Percentiles rank a stretch among this genome's conserved stretches.
These are phyloP conservation scores for Diadromus collaris DNA, from an alignment of 2,888 invertebrate genomes.

Conservation along the genomic window DNA sequence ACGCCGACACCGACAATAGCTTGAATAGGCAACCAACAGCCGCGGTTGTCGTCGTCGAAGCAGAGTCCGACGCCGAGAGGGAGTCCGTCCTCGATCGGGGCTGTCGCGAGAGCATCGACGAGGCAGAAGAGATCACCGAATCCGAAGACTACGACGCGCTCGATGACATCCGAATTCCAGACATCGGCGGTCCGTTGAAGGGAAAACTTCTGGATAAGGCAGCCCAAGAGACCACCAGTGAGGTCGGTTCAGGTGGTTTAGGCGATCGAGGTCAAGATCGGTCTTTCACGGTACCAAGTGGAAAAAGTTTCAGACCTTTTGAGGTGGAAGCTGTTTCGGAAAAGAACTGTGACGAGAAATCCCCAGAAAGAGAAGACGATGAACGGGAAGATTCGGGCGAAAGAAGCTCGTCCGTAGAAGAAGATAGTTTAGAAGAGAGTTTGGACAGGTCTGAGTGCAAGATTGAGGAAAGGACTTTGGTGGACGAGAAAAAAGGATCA, in stretches of 20 bases:
- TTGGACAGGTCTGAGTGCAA: slow-evolving; percentile 20
- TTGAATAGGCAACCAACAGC: slow-evolving; percentile 51
- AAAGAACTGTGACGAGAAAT: background rate
- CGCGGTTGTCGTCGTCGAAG: slow-evolving; percentile 83
- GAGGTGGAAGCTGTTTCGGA: background rate
- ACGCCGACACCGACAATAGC: slow-evolving; percentile 70
- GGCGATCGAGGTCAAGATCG: background rate
- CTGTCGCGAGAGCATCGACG: slow-evolving; percentile 75
- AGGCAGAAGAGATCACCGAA: slow-evolving; percentile 66
- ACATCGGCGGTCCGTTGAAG: slow-evolving; percentile 13
- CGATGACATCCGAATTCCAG: slow-evolving; percentile 35
- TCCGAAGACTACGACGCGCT: background rate
- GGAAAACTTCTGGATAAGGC: background rate
- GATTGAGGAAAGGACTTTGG: slow-evolving; percentile 58
- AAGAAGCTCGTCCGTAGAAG: slow-evolving; percentile 38
- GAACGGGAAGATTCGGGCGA: slow-evolving; percentile 23
- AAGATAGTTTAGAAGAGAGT: slow-evolving; percentile 47
- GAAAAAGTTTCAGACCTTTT: background rate
- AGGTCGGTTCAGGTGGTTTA: background rate
- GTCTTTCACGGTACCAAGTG: background rate
- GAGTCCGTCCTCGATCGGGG: slow-evolving; percentile 78
- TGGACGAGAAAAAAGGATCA: background rate
- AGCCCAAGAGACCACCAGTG: slow-evolving; percentile 5
- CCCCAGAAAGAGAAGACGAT: slow-evolving; percentile 5
- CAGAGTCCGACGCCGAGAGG: slow-evolving; percentile 84